These are phyloP conservation scores for Lasioglossum leucozonium DNA, from an alignment of 2,888 invertebrate genomes.

Conservation along the genomic window DNA sequence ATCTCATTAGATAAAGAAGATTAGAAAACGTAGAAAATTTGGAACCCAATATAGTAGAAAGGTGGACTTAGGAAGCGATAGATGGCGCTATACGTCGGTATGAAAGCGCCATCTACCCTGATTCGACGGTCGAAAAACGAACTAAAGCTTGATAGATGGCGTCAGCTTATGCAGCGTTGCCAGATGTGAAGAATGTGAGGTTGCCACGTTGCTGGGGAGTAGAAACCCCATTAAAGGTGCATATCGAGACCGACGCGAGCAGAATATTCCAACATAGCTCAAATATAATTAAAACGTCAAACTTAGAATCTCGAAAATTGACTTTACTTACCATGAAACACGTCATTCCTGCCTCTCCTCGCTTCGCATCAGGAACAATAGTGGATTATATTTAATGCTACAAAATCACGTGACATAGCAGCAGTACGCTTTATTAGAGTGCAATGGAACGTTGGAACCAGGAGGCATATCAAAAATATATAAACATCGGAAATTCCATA, in stretches of 20 bases:
- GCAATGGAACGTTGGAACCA: background rate
- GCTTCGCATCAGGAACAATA: background rate
- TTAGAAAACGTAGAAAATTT: too few species aligned
- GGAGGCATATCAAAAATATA: background rate
- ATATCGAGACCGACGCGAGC: background rate
- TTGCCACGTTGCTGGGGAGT: background rate
- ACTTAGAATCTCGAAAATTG: background rate
- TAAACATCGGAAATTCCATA: background rate
- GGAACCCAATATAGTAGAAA: background rate
- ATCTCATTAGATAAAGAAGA: too few species aligned
- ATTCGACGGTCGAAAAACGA: background rate
- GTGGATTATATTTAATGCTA: background rate
- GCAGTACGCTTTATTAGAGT: background rate
- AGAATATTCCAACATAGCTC: background rate
- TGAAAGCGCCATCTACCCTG: background rate
- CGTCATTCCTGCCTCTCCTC: background rate
- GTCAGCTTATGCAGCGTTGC: background rate
- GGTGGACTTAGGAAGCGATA: too few species aligned
- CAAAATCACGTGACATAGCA: background rate
- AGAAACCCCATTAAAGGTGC: background rate
- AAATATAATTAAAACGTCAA: background rate
- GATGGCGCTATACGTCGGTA: too few species aligned
- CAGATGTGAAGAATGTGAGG: background rate
- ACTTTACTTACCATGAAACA: background rate
- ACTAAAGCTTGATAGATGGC: background rate